phyloP scores from a whole-genome alignment of 2,113 vertebrate species.

The Neolamprologus ventralis region DNA sequence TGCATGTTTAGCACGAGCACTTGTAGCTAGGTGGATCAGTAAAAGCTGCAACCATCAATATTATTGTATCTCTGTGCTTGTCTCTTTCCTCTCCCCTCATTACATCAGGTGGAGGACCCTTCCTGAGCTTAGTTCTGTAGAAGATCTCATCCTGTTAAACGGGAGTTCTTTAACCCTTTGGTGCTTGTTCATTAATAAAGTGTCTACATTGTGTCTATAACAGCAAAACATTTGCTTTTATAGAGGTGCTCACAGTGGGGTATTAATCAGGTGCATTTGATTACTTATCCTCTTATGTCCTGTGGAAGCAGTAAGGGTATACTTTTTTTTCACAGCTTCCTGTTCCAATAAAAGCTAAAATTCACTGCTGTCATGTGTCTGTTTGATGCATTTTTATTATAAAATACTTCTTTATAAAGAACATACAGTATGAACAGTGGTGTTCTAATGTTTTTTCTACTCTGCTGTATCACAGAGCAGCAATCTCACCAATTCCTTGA shows the following conservation, averaged over 20 bases:
- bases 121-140: neutral
- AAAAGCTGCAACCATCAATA: neutral
- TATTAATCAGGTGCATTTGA: neutral
- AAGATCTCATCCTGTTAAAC: neutral
- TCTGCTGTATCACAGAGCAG: neutral
- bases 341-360: neutral
- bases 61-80: neutral
- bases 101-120: rapidly evolving
- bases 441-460: neutral
- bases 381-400: neutral
- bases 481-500: neutral
- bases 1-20: neutral
- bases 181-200: neutral
- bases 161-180: neutral
- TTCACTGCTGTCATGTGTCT: neutral
- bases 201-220: neutral
- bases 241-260: neutral
- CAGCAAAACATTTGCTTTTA: neutral
- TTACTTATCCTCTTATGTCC: neutral
- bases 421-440: neutral
- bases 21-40: neutral
- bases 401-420: neutral
- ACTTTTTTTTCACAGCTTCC: neutral
- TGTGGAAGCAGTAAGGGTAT: neutral
- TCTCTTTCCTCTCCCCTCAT: neutral